A percentile compares a stretch with the other conserved stretches of the same genome.
Evolutionary conservation across 2,888 invertebrate species (phyloP).

Genomic region (Nomada ferruginata): DNA sequence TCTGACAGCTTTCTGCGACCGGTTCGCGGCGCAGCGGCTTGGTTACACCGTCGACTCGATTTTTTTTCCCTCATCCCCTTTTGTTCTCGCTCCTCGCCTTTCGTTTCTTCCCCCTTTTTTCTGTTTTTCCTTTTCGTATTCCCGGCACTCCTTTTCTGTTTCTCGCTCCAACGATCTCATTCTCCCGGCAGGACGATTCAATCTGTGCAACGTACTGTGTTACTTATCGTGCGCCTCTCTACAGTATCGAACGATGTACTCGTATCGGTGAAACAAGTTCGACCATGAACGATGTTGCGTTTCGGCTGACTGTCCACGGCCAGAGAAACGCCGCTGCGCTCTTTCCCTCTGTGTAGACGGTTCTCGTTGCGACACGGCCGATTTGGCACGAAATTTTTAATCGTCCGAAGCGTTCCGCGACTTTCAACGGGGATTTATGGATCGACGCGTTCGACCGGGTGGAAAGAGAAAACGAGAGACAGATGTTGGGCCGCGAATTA

Average conservation of each 20-base stretch:
- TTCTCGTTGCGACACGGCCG: not conserved
- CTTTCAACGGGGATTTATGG: not conserved
- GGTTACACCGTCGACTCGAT: slow-evolving; percentile 14
- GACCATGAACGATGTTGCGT: not conserved
- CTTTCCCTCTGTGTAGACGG: not conserved
- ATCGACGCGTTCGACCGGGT: not conserved
- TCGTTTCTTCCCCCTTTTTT: not conserved
- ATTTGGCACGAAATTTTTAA: slow-evolving; percentile 31
- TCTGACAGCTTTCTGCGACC: slow-evolving; percentile 24
- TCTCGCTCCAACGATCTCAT: slow-evolving; percentile 29
- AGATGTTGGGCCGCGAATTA: slow-evolving; percentile 11
- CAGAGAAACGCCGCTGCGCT: not conserved
- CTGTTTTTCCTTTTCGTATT: not conserved
- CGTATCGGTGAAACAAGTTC: not conserved
- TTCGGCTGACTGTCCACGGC: slow-evolving; percentile 4
- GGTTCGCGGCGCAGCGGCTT: not conserved
- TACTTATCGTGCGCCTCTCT: slow-evolving; percentile 27
- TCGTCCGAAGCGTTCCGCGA: not conserved
- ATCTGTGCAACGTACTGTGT: slow-evolving; percentile 39
- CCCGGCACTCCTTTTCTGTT: not conserved
- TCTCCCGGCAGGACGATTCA: slow-evolving; percentile 22
- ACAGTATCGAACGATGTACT: slow-evolving; percentile 2
- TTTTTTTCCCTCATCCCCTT: too few relatives aligned
- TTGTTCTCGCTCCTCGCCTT: not conserved
- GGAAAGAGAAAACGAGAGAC: not conserved